Base-by-base conservation (phyloP, 2,113 vertebrate genomes). In the Salvelinus namaycush region DNA sequence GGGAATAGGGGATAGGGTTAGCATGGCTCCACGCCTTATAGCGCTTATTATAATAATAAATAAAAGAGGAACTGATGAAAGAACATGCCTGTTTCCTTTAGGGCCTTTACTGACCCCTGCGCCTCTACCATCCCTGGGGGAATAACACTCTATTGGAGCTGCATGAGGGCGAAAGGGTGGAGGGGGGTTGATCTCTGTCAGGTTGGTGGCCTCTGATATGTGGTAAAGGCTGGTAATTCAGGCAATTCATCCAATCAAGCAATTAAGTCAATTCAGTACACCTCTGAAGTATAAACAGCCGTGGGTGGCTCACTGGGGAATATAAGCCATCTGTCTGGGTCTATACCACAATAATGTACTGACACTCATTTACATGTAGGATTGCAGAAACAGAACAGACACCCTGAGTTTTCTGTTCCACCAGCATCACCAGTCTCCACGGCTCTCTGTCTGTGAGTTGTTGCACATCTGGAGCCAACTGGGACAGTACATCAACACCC, bases 1-100 rank as follows among this genome's bases (percentile, higher is more conserved):
- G 59, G 62, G 73, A 66, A 48, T 64, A 31, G 73, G 72, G 60
- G 65, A 74, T 44, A 44, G 39, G 9, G 39, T 44, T 11, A 44
- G 9, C 39, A 9, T 9, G 8, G 39, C 2, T 44, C 39, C 39
- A 9, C 39, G 9, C 39, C 39, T 9, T 39, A 39, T 39, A 39
- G 39, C 0, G 39, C 39, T 44, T 8, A 34, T 44, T 44, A 12
- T 44, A 44, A 9, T 9, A 44, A 2, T 11, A 12, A 11, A 44
- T 44, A 12, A 44, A 44, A 44, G 39, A 44, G 39, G 9, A 44
- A 44, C 39, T 12, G 34, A 34, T 34, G 39, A 44, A 44, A 44
- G 39, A 44, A 44, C 39, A 44, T 9, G 27, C n/a, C 24, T 54
- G 20, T 71, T 71, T 54, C 22, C 22, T 44, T 44, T 9, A 44